Evolutionary conservation across 2,888 invertebrate genomes (phyloP).

Genomic region (Latrodectus hesperus): DNA sequence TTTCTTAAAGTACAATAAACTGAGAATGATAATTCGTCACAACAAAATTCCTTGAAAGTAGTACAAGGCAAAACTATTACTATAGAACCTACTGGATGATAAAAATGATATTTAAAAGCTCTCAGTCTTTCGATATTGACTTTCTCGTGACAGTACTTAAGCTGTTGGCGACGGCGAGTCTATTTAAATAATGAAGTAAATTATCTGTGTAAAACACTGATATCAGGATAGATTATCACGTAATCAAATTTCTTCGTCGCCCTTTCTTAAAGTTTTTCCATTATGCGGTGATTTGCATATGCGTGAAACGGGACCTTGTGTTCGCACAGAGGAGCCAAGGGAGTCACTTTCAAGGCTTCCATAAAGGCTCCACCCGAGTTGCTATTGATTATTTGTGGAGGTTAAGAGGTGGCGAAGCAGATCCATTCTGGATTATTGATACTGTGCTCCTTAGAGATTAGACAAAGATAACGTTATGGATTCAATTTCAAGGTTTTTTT

Average conservation of each 20-base stretch:
- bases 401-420: slow-evolving; percentile 44
- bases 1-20: no score
- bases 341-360: slow-evolving; percentile 20
- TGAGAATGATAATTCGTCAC: no score
- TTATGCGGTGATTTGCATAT: slow-evolving; percentile 64
- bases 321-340: slow-evolving; percentile 37
- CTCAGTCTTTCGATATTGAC: slow-evolving; percentile 46
- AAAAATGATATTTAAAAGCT: slow-evolving; percentile 29
- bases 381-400: slow-evolving; percentile 56
- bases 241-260: slow-evolving; percentile 68
- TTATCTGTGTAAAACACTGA: slow-evolving; percentile 69
- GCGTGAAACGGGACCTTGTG: slow-evolving; percentile 37
- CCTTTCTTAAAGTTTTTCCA: slow-evolving; percentile 63
- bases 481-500: slow-evolving; percentile 33
- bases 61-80: no score
- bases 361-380: slow-evolving; percentile 31
- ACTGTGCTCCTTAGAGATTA: slow-evolving; percentile 51
- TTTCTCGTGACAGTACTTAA: slow-evolving; percentile 55
- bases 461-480: slow-evolving; percentile 58
- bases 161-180: slow-evolving; percentile 49
- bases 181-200: slow-evolving; percentile 69
- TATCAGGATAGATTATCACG: slow-evolving; percentile 67
- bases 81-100: no score
- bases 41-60: no score
- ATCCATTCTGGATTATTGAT: slow-evolving; percentile 60